Base-by-base conservation (phyloP, 2,113 vertebrate species). In the Salminus brasiliensis region DNA sequence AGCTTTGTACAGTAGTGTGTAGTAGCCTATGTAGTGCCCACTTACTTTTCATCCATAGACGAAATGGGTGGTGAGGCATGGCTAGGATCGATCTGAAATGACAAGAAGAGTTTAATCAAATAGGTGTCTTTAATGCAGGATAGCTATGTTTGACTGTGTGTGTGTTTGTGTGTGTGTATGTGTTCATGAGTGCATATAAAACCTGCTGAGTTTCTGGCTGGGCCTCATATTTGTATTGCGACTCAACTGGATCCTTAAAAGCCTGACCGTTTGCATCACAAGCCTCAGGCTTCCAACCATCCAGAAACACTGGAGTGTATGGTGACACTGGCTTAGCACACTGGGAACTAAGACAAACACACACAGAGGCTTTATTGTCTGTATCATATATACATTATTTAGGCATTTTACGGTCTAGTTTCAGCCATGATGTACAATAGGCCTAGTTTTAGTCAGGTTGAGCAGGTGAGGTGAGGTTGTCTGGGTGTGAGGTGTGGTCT, bases 141-240 rank as follows among this genome's bases (percentile, higher is more conserved):
- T 34, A 21, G 32, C 21, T 2, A 29, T 25, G 32, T 70, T 18
- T 63, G 21, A 57, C 21, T 4, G 41, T 63, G 23, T 27, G 49
- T 76, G 41, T 15, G 39, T 65, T 41, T 45, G 43, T 34, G 7
- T 32, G 43, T 47, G 47, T 29, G 39, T 49, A 13, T 73, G 2
- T 55, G 65, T 52, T 10, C 68, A 21, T 10, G 25, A 52, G 52
- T 49, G 45, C 23, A 6, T 29, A 39, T 52, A 60, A 55, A 30
- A 83, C 83, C 63, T 80, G 47, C 53, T 41, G 84, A 0, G 76
- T 79, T 80, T 87, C 60, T 7, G 82, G 88, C 9, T 89, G 36
- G 21, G 87, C 83, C n/a, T 97, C 96, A 7, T 94, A 90, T 39
- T 92, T 93, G 57, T 95, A 93, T 81, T 97, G 94, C 2, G 86